Base-by-base conservation (phyloP, 2,888 invertebrate genomes). In the Pristionchus mayeri region DNA sequence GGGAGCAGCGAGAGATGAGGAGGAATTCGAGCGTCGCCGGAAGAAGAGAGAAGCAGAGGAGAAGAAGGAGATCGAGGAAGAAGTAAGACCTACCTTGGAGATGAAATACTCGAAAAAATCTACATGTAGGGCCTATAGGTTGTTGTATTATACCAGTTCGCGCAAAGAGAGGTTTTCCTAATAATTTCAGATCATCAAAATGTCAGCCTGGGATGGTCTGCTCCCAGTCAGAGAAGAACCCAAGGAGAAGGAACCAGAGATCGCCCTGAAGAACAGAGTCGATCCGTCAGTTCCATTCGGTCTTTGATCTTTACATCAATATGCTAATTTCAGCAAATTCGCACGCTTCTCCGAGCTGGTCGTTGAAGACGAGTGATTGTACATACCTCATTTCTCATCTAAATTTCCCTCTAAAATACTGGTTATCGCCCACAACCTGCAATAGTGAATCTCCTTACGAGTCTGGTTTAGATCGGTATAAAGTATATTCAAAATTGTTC, bases 141-240 rank as follows among this genome's bases (percentile, higher is more conserved):
- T n/a, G n/a, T n/a, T n/a, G n/a, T n/a, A n/a, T n/a, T n/a, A n/a
- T n/a, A n/a, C n/a, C n/a, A n/a, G n/a, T n/a, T n/a, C n/a, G n/a
- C n/a, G n/a, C n/a, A n/a, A n/a, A n/a, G n/a, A n/a, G n/a, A n/a
- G n/a, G n/a, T n/a, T n/a, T n/a, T n/a, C n/a, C n/a, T n/a, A n/a
- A n/a, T n/a, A n/a, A n/a, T 63, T 6, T 40, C 67, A 76, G 76
- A 48, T 76, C 11, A 48, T 76, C 24, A 44, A 76, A 27, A 76
- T 76, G 76, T 27, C 44, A 27, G 48, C 44, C 24, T 76, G 76
- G 76, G 76, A 76, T 24, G 76, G 76, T 16, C 76, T 76, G 21
- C 24, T 67, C 9, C 67, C 67, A 0, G 37, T 67, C 9, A 18
- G 34, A 37, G 37, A 34, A 21, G 67, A 67, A 40, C 67, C 67